These are phyloP conservation scores for Caiman crocodilus DNA, from an alignment of 2,797 vertebrate genomes.

Conservation along the genomic window DNA sequence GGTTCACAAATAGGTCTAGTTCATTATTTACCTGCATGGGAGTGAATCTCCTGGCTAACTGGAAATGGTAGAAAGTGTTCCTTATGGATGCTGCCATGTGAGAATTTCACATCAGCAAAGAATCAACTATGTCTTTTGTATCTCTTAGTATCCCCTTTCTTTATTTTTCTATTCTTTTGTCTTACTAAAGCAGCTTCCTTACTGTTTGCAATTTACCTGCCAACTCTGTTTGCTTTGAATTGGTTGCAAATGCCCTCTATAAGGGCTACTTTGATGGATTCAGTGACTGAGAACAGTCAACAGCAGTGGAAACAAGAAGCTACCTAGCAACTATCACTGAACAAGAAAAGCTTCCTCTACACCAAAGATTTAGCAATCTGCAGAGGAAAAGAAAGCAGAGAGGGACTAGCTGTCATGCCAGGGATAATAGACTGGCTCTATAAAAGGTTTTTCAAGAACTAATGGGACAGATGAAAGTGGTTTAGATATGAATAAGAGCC, in stretches of 20 bases:
- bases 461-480: slow-evolving; percentile 66
- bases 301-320: not conserved
- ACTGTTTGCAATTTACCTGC: not conserved
- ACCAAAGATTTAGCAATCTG: slow-evolving; percentile 44
- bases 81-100: not conserved
- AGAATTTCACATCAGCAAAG: not conserved
- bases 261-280: not conserved
- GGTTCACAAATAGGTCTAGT: not conserved
- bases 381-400: slow-evolving; percentile 67
- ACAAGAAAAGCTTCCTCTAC: not conserved
- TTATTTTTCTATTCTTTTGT: not conserved
- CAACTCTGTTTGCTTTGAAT: not conserved
- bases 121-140: not conserved
- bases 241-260: not conserved
- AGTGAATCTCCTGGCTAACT: not conserved
- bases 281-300: not conserved
- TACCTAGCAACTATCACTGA: not conserved
- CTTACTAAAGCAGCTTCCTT: not conserved
- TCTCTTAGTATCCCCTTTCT: not conserved
- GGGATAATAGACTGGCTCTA: slow-evolving; percentile 44
- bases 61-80: not conserved
- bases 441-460: slow-evolving; percentile 65
- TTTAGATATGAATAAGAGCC: slow-evolving; percentile 56
- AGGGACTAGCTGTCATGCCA: slow-evolving; percentile 55
- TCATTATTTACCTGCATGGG: not conserved